Conservation (phyloP, 2,888 invertebrate genomes). For the Phymatocera aterrima region DNA sequence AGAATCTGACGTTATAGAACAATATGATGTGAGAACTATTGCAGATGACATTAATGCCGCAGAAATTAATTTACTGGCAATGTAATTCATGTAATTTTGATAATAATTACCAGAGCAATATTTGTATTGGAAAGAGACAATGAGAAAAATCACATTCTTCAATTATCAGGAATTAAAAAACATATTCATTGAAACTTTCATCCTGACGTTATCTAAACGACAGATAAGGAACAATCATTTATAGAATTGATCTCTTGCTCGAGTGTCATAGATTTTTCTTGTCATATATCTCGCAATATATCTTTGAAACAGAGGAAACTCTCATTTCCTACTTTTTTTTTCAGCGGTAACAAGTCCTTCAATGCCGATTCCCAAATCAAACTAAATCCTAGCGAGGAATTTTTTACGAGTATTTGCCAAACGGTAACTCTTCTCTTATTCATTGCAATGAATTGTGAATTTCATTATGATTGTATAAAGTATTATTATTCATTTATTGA, state of each 20-base stretch:
- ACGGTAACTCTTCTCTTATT: constrained; percentile 52
- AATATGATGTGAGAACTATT: constrained; percentile 53
- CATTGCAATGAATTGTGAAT: background rate
- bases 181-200: background rate
- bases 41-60: constrained; percentile 29
- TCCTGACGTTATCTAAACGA: background rate
- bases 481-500: background rate
- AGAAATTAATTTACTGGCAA: constrained; percentile 52
- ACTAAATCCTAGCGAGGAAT: constrained; percentile 51
- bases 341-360: constrained; percentile 54
- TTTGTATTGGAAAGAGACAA: too few relatives aligned
- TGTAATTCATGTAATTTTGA: constrained; percentile 54
- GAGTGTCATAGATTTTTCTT: too few relatives aligned
- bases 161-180: background rate
- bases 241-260: too few relatives aligned
- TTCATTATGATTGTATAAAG: background rate
- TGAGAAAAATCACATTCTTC: background rate
- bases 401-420: constrained; percentile 53
- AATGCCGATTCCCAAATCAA: constrained; percentile 42
- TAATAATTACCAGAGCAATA: background rate
- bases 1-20: constrained; percentile 49
- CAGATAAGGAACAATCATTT: too few relatives aligned
- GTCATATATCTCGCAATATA: too few relatives aligned
- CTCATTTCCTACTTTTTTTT: constrained; percentile 38
- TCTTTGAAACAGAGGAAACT: too few relatives aligned